phyloP scores from a whole-genome alignment of 2,888 invertebrate species.

The Odontomyia ornata region DNA sequence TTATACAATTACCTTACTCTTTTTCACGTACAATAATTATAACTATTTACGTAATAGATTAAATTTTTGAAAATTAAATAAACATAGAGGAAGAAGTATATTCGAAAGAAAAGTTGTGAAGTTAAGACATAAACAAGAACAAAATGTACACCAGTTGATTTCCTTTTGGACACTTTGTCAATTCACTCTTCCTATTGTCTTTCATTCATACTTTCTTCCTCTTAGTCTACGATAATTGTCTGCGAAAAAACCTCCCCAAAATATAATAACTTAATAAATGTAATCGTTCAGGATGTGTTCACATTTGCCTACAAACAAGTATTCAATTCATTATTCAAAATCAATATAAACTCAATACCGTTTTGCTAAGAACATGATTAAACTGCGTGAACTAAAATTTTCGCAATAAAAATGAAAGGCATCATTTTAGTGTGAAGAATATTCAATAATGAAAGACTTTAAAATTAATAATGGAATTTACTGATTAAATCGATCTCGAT shows the following conservation, averaged over 20 bases:
- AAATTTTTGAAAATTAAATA: no score
- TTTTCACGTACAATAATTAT: slow-evolving; percentile 16
- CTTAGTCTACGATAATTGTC: no score
- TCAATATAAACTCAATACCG: neutral
- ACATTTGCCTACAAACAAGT: slow-evolving; percentile 32
- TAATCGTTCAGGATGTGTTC: slow-evolving; percentile 17
- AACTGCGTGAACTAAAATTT: neutral
- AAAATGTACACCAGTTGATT: no score
- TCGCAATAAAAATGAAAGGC: neutral
- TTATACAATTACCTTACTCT: neutral
- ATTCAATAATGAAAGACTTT: slow-evolving; percentile 3
- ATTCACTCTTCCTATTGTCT: no score
- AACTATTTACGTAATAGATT: slow-evolving; percentile 22
- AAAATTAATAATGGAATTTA: neutral
- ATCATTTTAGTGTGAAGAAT: neutral
- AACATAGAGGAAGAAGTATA: no score
- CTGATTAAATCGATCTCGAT: slow-evolving; percentile 27
- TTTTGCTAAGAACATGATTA: no score
- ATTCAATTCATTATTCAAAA: slow-evolving; percentile 24
- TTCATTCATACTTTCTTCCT: no score
- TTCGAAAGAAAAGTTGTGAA: no score
- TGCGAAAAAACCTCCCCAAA: no score
- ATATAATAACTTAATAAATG: no score
- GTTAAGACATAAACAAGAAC: no score
- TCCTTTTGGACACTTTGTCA: no score